Conservation (phyloP, 2,888 invertebrate species). For the Eumerus sabulonum region DNA sequence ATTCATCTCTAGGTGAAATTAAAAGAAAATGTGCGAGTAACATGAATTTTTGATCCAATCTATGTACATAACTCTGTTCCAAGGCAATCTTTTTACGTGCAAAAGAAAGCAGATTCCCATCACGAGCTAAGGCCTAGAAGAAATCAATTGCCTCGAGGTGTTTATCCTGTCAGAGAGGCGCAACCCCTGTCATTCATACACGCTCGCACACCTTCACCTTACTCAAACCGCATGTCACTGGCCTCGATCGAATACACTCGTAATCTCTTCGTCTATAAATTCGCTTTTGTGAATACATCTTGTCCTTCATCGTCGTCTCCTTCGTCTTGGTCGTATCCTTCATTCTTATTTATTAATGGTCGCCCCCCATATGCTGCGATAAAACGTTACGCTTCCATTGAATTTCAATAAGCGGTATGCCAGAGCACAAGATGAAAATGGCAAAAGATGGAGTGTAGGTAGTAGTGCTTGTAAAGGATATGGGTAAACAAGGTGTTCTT, state of each 20-base stretch:
- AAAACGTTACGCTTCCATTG: constrained; percentile 62
- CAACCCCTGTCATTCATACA: constrained; percentile 54
- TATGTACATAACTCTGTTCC: constrained; percentile 3
- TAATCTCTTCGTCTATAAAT: constrained; percentile 46
- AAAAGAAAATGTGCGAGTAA: constrained; percentile 29
- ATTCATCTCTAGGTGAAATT: constrained; percentile 15
- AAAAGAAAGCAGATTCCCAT: constrained; percentile 43
- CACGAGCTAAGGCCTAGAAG: constrained; percentile 47
- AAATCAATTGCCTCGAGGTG: constrained; percentile 64
- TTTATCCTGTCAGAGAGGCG: constrained; percentile 56
- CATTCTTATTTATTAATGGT: constrained; percentile 57
- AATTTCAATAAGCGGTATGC: constrained; percentile 59
- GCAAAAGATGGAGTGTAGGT: neutral
- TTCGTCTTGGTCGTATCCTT: constrained; percentile 21
- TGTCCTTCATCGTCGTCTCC: too few species aligned
- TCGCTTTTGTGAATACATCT: neutral
- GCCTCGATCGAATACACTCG: neutral
- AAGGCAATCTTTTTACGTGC: neutral
- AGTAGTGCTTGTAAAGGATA: constrained; percentile 31
- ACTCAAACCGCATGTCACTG: too few species aligned
- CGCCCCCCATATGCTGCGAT: constrained; percentile 48
- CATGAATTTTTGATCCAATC: constrained; percentile 53
- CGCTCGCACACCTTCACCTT: neutral
- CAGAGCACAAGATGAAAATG: constrained; percentile 32
- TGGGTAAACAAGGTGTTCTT: constrained; percentile 53